Conservation (phyloP, 2,888 invertebrate species). For the Epinotia ramella region DNA sequence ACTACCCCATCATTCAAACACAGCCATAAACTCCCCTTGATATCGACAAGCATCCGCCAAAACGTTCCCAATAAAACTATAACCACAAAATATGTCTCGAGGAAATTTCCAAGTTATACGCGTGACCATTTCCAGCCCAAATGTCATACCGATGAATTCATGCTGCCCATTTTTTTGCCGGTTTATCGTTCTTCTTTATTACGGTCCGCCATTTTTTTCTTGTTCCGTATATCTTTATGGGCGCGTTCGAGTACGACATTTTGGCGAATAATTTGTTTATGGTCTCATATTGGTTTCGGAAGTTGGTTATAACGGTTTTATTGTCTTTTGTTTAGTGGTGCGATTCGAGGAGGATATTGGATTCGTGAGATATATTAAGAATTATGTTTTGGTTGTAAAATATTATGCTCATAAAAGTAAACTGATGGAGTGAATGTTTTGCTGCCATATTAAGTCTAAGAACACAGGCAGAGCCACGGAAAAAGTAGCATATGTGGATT, state of each 20-base stretch:
- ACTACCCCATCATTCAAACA: conserved; percentile 22
- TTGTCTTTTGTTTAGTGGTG: conserved; percentile 20
- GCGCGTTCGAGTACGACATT: conserved; percentile 64
- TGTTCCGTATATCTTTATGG: conserved; percentile 65
- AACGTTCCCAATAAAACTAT: conserved; percentile 67
- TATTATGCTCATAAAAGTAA: neutral
- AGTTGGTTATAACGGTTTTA: conserved; percentile 38
- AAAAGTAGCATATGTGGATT: no score
- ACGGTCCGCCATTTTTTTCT: conserved; percentile 75
- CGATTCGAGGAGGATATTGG: conserved; percentile 9
- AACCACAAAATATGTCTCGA: conserved; percentile 76
- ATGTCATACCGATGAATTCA: conserved; percentile 85
- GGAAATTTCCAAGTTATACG: conserved; percentile 67
- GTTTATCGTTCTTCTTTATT: conserved; percentile 84
- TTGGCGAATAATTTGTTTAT: conserved; percentile 81
- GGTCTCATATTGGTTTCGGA: conserved; percentile 75
- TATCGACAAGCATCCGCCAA: conserved; percentile 18
- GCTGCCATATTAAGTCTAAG: neutral
- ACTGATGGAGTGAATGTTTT: neutral
- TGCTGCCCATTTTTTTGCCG: conserved; percentile 80
- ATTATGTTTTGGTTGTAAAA: neutral
- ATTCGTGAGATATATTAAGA: conserved; percentile 8
- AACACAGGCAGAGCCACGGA: no score
- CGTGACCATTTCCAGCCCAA: conserved; percentile 78
- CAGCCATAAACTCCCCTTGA: conserved; percentile 25